phyloP scores from a whole-genome alignment of 2,797 vertebrate genomes.

The Helostoma temminkii region DNA sequence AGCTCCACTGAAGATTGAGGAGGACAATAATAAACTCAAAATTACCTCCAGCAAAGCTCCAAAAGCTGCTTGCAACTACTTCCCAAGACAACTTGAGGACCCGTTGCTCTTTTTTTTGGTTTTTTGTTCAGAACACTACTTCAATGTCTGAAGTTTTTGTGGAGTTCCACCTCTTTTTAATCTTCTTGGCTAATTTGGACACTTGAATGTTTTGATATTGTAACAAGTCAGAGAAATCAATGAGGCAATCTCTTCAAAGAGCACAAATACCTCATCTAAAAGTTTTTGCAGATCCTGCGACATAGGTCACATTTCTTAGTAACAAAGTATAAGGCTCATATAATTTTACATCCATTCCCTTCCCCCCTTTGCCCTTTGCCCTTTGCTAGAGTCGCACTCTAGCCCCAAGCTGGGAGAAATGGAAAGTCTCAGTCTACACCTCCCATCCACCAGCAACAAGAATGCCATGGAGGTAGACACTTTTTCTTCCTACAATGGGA shows the following conservation, averaged over 20 bases:
- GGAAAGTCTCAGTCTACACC: slow-evolving; percentile 83
- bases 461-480: slow-evolving; percentile 73
- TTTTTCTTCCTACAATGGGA: slow-evolving; percentile 70
- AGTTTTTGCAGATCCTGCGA: slow-evolving; percentile 74
- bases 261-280: slow-evolving; percentile 77
- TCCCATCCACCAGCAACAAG: slow-evolving; percentile 70
- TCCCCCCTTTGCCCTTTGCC: slow-evolving; percentile 52
- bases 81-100: slow-evolving; percentile 32
- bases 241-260: slow-evolving; percentile 76
- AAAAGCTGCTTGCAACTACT: slow-evolving; percentile 40
- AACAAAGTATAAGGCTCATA: slow-evolving; percentile 50
- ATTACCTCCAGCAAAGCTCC: slow-evolving; percentile 38
- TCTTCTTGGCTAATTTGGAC: slow-evolving; percentile 82
- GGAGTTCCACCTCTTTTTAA: slow-evolving; percentile 84
- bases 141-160: slow-evolving; percentile 84
- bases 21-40: slow-evolving; percentile 56
- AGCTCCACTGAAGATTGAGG: slow-evolving; percentile 49
- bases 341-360: slow-evolving; percentile 49
- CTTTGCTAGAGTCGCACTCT: slow-evolving; percentile 71
- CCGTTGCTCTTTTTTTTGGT: slow-evolving; percentile 25
- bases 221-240: slow-evolving; percentile 69
- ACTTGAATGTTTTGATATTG: slow-evolving; percentile 74
- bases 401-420: slow-evolving; percentile 73
- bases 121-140: slow-evolving; percentile 55
- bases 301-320: slow-evolving; percentile 61